A percentile compares a stretch with the other conserved stretches of the same genome.
Evolutionary conservation across 2,113 vertebrate species (phyloP).

Genomic region (Eretmochelys imbricata): DNA sequence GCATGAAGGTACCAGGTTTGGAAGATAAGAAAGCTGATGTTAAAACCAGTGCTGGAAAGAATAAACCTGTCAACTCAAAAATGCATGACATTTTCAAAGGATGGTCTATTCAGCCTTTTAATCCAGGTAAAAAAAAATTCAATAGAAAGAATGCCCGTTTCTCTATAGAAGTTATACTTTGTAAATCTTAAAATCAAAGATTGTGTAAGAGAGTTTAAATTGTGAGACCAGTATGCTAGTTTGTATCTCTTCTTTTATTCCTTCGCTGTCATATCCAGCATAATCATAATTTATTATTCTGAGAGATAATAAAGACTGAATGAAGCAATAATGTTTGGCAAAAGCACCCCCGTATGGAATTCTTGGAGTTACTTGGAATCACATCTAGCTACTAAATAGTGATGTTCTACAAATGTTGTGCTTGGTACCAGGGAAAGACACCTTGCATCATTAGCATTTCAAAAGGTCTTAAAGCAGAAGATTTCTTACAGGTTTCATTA

Average conservation of each 20-base stretch:
- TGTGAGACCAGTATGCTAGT: slow-evolving; percentile 43
- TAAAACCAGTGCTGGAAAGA: slow-evolving; percentile 91
- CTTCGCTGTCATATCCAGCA: slow-evolving; percentile 2
- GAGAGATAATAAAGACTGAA: slow-evolving; percentile 38
- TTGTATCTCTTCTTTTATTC: not conserved
- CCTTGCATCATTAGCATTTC: not conserved
- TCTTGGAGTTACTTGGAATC: not conserved
- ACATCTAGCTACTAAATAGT: slow-evolving; percentile 38
- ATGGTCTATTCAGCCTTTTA: slow-evolving; percentile 94
- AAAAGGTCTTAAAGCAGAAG: slow-evolving; percentile 30
- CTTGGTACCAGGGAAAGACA: not conserved
- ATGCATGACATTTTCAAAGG: slow-evolving; percentile 93
- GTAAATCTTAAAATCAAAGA: slow-evolving; percentile 50
- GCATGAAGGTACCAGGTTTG: slow-evolving; percentile 92
- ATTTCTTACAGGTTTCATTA: slow-evolving; percentile 34
- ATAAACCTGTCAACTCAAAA: slow-evolving; percentile 90
- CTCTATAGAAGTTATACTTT: slow-evolving; percentile 45
- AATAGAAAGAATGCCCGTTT: slow-evolving; percentile 55
- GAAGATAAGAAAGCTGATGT: slow-evolving; percentile 97
- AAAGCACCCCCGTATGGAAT: not conserved
- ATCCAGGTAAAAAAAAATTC: slow-evolving; percentile 86
- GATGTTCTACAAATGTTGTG: slow-evolving; percentile 25
- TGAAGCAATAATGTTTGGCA: slow-evolving; percentile 19
- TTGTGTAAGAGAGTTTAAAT: slow-evolving; percentile 15
- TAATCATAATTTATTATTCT: slow-evolving; percentile 37